Evolutionary conservation across 2,113 vertebrate genomes (phyloP), one percentile per base, ranked within the genome.

Genomic region (Pandion haliaetus): DNA sequence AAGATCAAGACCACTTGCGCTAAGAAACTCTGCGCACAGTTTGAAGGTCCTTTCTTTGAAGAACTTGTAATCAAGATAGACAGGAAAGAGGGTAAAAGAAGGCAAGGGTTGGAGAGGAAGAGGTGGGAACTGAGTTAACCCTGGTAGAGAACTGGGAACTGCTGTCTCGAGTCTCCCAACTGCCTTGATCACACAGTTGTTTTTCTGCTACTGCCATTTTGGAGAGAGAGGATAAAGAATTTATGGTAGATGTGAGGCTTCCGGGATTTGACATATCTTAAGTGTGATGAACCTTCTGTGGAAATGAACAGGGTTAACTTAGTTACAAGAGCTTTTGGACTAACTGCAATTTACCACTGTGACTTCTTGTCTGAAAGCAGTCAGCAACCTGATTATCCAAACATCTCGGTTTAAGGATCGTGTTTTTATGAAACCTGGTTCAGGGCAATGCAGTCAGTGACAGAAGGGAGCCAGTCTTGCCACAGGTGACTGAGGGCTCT

Each of bases 331-430:
- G 32, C 58, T 88, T 94, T 72, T 72, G 78, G 47, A 65, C 52
- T 91, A 49, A 91, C 36, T 61, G 36, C 42, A 66, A 1, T 85
- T 89, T 94, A 57, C 65, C 21, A 23, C 47, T 3, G 3, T 61
- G 40, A 57, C n/a, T 40, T 86, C 26, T 86, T 74, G 19, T 78
- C 38, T 93, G 84, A 85, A 86, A 93, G 78, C 44, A 52, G 47
- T 52, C 65, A 69, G 62, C 76, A 87, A 80, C 15, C 32, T 0
- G 4, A 3, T 71, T 71, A 55, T 71, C 34, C 23, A 12, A 83
- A 29, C 29, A 28, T 17, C 23, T 91, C 18, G 7, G 42, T 69
- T 55, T 52, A 65, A 76, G 49, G 40, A 49, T 50, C 0, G 0
- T 36, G 28, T 10, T 63, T 83, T 63, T 82, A 3, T 84, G 65